Evolutionary conservation across 2,888 invertebrate genomes (phyloP).

Genomic region (Drosophila mercatorum): DNA sequence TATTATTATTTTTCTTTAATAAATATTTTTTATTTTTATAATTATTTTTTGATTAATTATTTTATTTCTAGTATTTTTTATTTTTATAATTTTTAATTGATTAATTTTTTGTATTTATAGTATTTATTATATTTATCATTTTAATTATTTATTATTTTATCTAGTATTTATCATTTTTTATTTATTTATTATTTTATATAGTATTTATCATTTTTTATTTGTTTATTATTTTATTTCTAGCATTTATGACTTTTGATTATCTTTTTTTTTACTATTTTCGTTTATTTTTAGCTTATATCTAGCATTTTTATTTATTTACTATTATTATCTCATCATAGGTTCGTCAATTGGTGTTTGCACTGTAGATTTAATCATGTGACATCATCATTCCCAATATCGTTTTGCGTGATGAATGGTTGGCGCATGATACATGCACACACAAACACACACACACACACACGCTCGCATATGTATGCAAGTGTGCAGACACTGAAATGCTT

Average conservation of each 20-base stretch:
- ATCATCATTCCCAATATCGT: constrained; percentile 49
- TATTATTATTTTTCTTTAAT: no score
- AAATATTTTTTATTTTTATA: no score
- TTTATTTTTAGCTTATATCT: neutral
- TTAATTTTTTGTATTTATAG: neutral
- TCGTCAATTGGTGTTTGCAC: constrained; percentile 12
- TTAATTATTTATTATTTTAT: neutral
- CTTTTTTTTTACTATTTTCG: neutral
- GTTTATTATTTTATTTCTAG: neutral
- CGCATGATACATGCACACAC: constrained; percentile 14
- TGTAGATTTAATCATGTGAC: constrained; percentile 66
- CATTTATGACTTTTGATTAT: neutral
- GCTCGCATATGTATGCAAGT: no score
- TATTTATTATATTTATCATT: neutral
- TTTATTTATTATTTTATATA: neutral
- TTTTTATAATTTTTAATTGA: neutral
- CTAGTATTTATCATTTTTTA: neutral
- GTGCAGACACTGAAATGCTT: neutral
- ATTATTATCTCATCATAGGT: constrained; percentile 2
- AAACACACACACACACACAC: neutral
- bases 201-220: neutral
- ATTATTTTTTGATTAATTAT: no score
- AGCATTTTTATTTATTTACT: neutral
- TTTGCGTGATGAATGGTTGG: constrained; percentile 54
- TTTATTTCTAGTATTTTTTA: neutral